These are phyloP conservation scores for Hafferia zeledoni DNA, from an alignment of 2,797 vertebrate genomes.

Conservation along the genomic window DNA sequence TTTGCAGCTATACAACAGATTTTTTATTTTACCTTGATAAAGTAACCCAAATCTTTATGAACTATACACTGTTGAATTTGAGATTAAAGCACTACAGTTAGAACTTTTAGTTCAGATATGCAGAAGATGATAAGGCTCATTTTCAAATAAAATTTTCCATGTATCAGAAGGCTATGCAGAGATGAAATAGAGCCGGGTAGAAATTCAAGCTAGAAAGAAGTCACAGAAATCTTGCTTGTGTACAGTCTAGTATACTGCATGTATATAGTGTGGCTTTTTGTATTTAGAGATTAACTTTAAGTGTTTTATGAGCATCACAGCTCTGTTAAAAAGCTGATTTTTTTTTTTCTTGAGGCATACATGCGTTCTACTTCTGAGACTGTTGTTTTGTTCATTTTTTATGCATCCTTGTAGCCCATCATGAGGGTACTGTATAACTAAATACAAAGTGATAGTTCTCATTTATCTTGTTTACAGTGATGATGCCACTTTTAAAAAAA, in stretches of 20 bases:
- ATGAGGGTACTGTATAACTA: slow-evolving; percentile 31
- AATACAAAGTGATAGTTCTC: slow-evolving; percentile 67
- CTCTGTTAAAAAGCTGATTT: slow-evolving; percentile 39
- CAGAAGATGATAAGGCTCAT: slow-evolving; percentile 11
- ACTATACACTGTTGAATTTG: slow-evolving; percentile 22
- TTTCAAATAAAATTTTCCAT: slow-evolving; percentile 57
- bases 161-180: slow-evolving; percentile 5
- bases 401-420: slow-evolving; percentile 51
- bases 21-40: slow-evolving; percentile 40
- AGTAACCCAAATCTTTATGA: slow-evolving; percentile 41
- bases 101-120: slow-evolving; percentile 29
- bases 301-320: slow-evolving; percentile 59
- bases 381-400: slow-evolving; percentile 66
- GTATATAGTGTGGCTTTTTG: background rate
- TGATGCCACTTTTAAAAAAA: slow-evolving; percentile 48
- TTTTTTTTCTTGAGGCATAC: background rate
- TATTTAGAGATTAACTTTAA: slow-evolving; percentile 58
- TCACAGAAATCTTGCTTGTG: background rate
- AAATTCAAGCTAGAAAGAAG: slow-evolving; percentile 46
- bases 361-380: slow-evolving; percentile 53
- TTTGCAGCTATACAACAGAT: slow-evolving; percentile 39
- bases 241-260: background rate
- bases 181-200: background rate
- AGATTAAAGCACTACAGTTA: slow-evolving; percentile 42
- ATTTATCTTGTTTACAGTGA: slow-evolving; percentile 72